Base-by-base conservation (phyloP, 2,797 vertebrate genomes). In the Brachyrhaphis roseni region DNA sequence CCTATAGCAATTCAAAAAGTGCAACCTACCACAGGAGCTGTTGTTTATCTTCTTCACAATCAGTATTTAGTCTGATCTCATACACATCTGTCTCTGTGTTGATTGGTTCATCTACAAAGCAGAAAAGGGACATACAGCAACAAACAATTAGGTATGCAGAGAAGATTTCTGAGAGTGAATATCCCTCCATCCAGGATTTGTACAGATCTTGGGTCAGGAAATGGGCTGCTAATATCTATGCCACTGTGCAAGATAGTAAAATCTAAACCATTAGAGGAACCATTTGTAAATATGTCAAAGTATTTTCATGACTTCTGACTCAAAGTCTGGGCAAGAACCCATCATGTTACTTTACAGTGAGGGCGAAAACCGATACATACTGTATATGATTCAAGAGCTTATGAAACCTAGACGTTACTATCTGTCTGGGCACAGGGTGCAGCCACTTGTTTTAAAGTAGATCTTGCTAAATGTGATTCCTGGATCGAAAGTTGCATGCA, bases 391-490 rank as follows among this genome's bases (percentile, higher is more conserved):
- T 43, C 43, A 31, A 59, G 16, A 45, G 43, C 36, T 73, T 70
- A 45, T 71, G 45, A 59, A 46, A 28, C 12, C 78, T 39, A 76
- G 41, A 31, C 39, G 18, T 66, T 39, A 68, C 39, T 16, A 53
- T 28, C 62, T 7, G 20, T 75, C 77, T 43, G 43, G 59, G 84
- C 57, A 34, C 31, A 34, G 31, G 59, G 59, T 64, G 45, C 64
- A 75, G 79, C 79, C 84, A 81, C 78, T 87, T 87, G 87, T 70
- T 86, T 70, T 78, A 73, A 55, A 88, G 81, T 74, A 85, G 47
- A 79, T 86, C 66, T 70, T 70, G 66, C 89, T 81, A 86, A 82
- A 82, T 83, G 46, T 79, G 71, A 84, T 89, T 80, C 79, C 84
- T 89, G 83, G 74, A 87, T 81, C 76, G 79, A 88, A 82, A 81